Evolutionary conservation across 2,113 vertebrate species (phyloP), one percentile per base, ranked within the genome.

Genomic region (Raja brachyura): DNA sequence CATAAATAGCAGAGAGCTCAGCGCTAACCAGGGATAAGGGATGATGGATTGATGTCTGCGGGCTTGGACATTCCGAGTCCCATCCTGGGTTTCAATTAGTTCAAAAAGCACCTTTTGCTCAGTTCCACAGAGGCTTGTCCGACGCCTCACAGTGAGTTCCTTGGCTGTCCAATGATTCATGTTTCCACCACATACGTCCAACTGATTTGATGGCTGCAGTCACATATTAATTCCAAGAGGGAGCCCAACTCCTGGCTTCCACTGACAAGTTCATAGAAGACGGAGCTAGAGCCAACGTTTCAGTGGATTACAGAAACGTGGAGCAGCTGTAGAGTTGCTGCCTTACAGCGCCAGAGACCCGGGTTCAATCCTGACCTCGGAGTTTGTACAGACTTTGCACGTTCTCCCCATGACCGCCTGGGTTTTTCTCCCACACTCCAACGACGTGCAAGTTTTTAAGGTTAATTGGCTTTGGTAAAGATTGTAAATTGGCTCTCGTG

Each of bases 31-130:
- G 83, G 59, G 83, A 88, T 9, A n/a, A 33, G n/a, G 16, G 59
- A 20, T 88, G 83, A 88, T 63, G 56, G 83, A 63, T 88, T 63
- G 56, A 88, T 18, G 59, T 63, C 59, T n/a, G 83, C 25, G 61
- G 25, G 59, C 28, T 59, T 31, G 16, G 59, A 88, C 59, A n/a
- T 61, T 61, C 83, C 31, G 13, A n/a, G 83, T 2, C 83, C 63
- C 14, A 88, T 66, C 59, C n/a, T 88, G 28, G 83, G 83, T 88
- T 88, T 88, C 83, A 88, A 88, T 88, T 63, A 88, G 83, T 88
- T 88, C 83, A 88, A 63, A 63, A 31, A 18, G 59, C 83, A 88
- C 83, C 28, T 18, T 63, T 88, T 88, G 83, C 83, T 88, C 59
- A 31, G 59, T 61, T 88, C 83, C 59, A 31, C 59, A 13, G 83